Base-by-base conservation (phyloP, 1,140 invertebrate genomes). In the Drosophila suzukii region DNA sequence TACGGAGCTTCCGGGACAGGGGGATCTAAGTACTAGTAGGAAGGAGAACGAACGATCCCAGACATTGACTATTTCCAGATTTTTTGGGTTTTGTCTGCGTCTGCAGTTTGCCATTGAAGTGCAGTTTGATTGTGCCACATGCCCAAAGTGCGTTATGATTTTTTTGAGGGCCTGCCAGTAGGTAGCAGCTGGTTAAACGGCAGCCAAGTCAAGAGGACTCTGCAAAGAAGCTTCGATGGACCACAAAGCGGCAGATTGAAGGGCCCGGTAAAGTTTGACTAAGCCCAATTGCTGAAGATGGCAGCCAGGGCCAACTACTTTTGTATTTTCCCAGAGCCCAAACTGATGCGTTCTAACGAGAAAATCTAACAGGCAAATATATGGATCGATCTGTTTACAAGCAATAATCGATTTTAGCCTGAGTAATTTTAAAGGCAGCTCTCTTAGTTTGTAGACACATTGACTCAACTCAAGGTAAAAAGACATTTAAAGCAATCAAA, bases 61-160 rank as follows among this genome's bases (percentile, higher is more conserved):
- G 54, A 50, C 70, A 60, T 53, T 41, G 67, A 73, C 55, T 61
- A 61, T 50, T 72, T 17, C 34, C 34, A 71, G 65, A 71, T 47
- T 47, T 71, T 61, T 27, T 38, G 54, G 66, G 38, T 71, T 51
- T 38, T 46, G 62, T 38, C 57, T 54, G 67, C 24, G 12, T 15
- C 13, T 44, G 38, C 60, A 66, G 38, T 32, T 61, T 46, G 24
- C 30, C 38, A 4, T 36, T 81, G 65, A 71, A 78, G 75, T 83
- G 80, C 74, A 59, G 55, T 85, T 85, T 58, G 81, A 83, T 83
- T 80, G 81, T 76, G 62, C 6, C 41, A 27, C 51, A 50, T 49
- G 71, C 56, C 44, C 75, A 60, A 38, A 84, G 63, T 79, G 71
- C 83, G 84, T 79, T 86, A 82, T 88, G 82, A 86, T 86, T 88